Evolutionary conservation across 2,797 vertebrate genomes (phyloP), one percentile per base, ranked within the genome.

Genomic region (Limnodromus scolopaceus): DNA sequence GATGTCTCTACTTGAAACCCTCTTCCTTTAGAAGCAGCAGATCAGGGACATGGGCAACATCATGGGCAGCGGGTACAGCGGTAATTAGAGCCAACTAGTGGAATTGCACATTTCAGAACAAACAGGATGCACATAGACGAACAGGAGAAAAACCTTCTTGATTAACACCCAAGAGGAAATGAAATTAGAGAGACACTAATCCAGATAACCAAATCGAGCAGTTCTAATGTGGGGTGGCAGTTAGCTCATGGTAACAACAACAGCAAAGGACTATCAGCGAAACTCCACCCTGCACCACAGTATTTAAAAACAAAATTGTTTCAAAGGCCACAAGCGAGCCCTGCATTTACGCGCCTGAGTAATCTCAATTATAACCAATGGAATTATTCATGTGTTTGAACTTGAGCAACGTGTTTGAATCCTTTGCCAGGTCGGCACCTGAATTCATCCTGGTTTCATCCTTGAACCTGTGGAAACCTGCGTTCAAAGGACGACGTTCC

Each of bases 151-250:
- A 22, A 30, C 41, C 58, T 65, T 38, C 77, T 9, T 38, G 83
- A 89, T 23, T 30, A 78, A 24, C 89, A 45, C 25, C 34, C 79
- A 2, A 22, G 89, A 89, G 91, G 91, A 96, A 96, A 87, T 39
- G 75, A 89, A 94, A 89, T 64, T 24, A 10, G 80, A 63, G 81
- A 83, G 82, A 74, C 7, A 3, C 60, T 23, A 34, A 49, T 94
- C n/a, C 93, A 45, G 81, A 71, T 46, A 87, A 64, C 13, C 54
- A 20, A 84, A 55, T 1, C 0, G 6, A 86, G 94, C 84, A 17
- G 65, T 3, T 61, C 57, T 61, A 8, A 15, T 0, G 55, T 10
- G 79, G 82, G 79, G 1, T 39, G 68, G 61, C 71, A 76, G 39
- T 10, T 12, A 39, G 82, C 64, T 64, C 54, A 81, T 2, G 25